phyloP scores from a whole-genome alignment of 2,113 vertebrate species.

The Agapornis roseicollis region DNA sequence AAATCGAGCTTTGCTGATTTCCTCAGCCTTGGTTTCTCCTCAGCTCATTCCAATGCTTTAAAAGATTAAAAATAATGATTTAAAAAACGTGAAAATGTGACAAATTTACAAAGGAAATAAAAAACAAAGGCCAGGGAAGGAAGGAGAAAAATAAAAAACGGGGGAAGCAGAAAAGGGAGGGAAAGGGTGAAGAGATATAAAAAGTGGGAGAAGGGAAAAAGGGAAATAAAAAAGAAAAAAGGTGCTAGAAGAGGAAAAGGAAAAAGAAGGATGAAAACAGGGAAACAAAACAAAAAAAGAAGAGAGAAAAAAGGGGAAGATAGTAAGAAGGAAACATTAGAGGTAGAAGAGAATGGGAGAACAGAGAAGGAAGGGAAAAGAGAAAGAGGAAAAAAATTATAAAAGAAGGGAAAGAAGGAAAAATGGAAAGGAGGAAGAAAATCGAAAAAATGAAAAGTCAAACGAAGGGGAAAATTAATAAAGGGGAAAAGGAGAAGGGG shows the following conservation, averaged over 20 bases:
- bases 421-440: background rate
- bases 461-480: background rate
- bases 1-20: background rate
- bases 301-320: background rate
- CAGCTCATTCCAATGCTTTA: background rate
- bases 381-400: background rate
- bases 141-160: background rate
- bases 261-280: background rate
- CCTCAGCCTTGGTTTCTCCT: background rate
- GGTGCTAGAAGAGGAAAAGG: rapidly evolving
- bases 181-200: background rate
- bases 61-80: background rate
- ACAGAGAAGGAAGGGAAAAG: rapidly evolving
- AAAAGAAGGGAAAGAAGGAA: rapidly evolving
- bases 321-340: background rate
- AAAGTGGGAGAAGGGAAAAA: background rate
- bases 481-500: rapidly evolving
- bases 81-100: background rate
- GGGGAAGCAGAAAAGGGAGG: background rate
- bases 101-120: background rate
- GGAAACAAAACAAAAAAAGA: rapidly evolving
- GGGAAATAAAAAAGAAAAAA: background rate
- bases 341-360: background rate
- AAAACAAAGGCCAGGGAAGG: background rate
- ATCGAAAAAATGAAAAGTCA: rapidly evolving